Base-by-base conservation (phyloP, 1,140 invertebrate genomes). In the Procambarus virginalis region DNA sequence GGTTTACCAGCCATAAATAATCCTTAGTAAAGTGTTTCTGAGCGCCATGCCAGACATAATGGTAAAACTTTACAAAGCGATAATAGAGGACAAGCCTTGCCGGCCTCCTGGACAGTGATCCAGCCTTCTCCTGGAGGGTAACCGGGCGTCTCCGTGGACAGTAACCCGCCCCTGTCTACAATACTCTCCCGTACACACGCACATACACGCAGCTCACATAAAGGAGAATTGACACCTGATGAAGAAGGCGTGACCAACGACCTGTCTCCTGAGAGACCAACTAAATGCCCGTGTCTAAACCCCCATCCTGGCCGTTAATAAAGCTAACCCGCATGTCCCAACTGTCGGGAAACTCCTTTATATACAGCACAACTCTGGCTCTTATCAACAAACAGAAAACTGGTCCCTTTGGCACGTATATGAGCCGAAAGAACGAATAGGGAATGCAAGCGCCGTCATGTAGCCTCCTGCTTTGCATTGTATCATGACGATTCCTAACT, bases 161-260 rank as follows among this genome's bases (percentile, higher is more conserved):
- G 51, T 3, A 55, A 55, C 51, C 76, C 76, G 12, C 49, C 76
- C 49, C 20, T 34, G 20, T 55, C 46, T 46, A 48, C 76, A 9
- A 6, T 49, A 3, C 46, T 10, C 22, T 22, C n/a, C 34, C n/a
- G 6, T 49, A 78, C 76, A 48, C 76, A 46, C 8, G 6, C 46
- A 78, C 76, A 78, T 3, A 48, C 76, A 78, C 76, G 49, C 20
- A 55, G 6, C 3, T 5, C 68, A 1, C n/a, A 4, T 34, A n/a
- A 73, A 73, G 68, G 22, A 73, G 34, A 73, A 73, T 73, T 73
- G 68, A 73, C 68, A 73, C 10, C 68, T 73, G 68, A 73, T 73
- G 68, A 73, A 73, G 68, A 73, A 73, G 68, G 68, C 68, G 8
- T 73, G 68, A 34, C n/a, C 68, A 34, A 3, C 68, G 12, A n/a